Evolutionary conservation across 1,140 invertebrate genomes (phyloP), one percentile per base, ranked within the genome.

Genomic region (Lasioglossum albipes): DNA sequence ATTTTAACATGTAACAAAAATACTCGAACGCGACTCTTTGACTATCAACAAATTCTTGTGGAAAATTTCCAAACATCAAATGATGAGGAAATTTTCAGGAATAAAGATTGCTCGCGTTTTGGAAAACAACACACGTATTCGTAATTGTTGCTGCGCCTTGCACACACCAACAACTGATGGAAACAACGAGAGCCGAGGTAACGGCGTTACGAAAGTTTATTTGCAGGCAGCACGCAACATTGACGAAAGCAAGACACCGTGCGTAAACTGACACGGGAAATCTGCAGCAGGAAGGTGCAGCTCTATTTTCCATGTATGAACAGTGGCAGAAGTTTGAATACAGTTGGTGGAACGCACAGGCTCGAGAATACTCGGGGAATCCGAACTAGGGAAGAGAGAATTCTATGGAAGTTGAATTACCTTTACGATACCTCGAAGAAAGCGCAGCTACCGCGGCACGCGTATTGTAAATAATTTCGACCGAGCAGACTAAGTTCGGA

Each of bases 241-340:
- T 65, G 76, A 73, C 36, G 64, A 61, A 67, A 68, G 52, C 52
- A 52, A 54, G 69, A 65, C 62, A 22, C 41, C 22, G 41, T 5
- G 41, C 7, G 41, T 16, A 20, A 75, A 49, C 20, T 41, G 62
- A 22, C 77, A 27, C 69, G 31, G 45, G 45, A 57, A 72, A 73
- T 79, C 77, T 74, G 22, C 45, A 79, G 16, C 13, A 0, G 4
- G 52, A 42, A 67, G 66, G 52, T 12, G 27, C 72, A 27, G 27
- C 61, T 79, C 49, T 79, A 66, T 73, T 75, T 80, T 75, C 62
- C 61, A 22, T 68, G 52, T 20, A n/a, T 62, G 22, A 12, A 22
- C 16, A 13, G 45, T 27, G 16, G 16, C 13, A 4, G 49, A 75
- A 75, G 64, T 80, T 75, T 16, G 78, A 54, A 80, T 67, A 75